phyloP scores from a whole-genome alignment of 1,140 invertebrate genomes.

The Frieseomelitta varia region DNA sequence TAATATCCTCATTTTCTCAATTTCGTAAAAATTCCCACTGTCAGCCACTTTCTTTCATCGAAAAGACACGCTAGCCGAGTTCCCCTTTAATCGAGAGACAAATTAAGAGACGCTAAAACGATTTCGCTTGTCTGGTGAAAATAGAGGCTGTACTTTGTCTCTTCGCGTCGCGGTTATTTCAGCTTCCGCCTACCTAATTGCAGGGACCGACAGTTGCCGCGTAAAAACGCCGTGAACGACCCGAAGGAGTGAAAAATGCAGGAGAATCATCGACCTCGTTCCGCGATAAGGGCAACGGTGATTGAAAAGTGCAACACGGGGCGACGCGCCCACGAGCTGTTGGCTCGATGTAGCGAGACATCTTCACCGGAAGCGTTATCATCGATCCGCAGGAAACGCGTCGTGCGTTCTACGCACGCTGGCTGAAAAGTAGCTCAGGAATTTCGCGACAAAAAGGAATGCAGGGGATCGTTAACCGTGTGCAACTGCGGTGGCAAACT shows the following conservation, averaged over 20 bases:
- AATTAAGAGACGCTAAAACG: too few species aligned
- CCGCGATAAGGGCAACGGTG: constrained; percentile 34
- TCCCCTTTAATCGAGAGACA: too few species aligned
- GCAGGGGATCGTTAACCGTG: background rate
- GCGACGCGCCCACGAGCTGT: constrained; percentile 12
- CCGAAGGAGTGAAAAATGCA: background rate
- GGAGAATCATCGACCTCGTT: constrained; percentile 27
- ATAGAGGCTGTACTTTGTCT: background rate
- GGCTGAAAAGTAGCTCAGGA: background rate
- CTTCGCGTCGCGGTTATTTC: background rate
- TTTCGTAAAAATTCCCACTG: too few species aligned
- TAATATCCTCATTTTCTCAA: too few species aligned
- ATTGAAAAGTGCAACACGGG: constrained; percentile 40
- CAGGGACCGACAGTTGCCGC: too few species aligned
- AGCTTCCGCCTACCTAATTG: constrained; percentile 9
- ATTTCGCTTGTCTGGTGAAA: too few species aligned
- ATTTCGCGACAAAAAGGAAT: background rate
- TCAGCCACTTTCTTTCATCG: background rate
- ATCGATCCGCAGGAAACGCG: constrained; percentile 32
- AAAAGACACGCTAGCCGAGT: background rate
- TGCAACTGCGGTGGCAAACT: background rate
- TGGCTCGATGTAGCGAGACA: constrained; percentile 42
- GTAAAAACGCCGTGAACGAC: background rate
- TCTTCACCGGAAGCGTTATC: constrained; percentile 32
- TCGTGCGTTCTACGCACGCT: background rate